phyloP scores from a whole-genome alignment of 2,888 invertebrate species.

The Drosophila putrida region DNA sequence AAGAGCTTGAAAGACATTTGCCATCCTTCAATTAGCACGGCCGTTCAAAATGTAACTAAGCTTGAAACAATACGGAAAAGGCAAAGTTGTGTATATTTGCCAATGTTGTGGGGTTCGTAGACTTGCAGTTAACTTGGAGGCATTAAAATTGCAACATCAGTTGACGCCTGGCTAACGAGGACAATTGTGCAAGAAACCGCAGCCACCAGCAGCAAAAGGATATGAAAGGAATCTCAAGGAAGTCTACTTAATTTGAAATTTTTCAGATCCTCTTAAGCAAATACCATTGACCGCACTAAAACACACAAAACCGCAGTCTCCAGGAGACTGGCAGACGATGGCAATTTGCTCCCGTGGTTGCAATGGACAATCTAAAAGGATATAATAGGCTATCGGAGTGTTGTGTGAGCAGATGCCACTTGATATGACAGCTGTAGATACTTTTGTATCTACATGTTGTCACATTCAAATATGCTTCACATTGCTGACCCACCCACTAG shows the following conservation, averaged over 20 bases:
- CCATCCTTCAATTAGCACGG: constrained; percentile 64
- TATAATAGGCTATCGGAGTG: constrained; percentile 35
- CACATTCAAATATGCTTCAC: constrained; percentile 65
- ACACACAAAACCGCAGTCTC: constrained; percentile 62
- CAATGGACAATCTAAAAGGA: constrained; percentile 19
- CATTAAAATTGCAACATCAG: constrained; percentile 53
- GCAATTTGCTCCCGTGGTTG: constrained; percentile 24
- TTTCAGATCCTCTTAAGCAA: constrained; percentile 70
- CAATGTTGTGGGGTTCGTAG: constrained; percentile 4
- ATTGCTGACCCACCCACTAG: constrained; percentile 37
- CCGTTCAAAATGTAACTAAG: constrained; percentile 45
- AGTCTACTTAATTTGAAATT: constrained; percentile 69
- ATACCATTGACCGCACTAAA: constrained; percentile 67
- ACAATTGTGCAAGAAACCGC: constrained; percentile 71
- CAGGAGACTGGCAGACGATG: constrained; percentile 4
- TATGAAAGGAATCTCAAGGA: constrained; percentile 54
- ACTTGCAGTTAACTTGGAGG: constrained; percentile 20
- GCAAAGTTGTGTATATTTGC: constrained; percentile 1
- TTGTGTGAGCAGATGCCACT: constrained; percentile 49
- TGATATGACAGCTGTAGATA: constrained; percentile 66
- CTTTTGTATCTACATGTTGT: constrained; percentile 69
- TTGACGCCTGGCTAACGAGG: constrained; percentile 39
- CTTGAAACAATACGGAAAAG: constrained; percentile 49
- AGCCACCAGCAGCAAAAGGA: constrained; percentile 20
- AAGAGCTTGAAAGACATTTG: constrained; percentile 32